Percentiles rank a stretch among this genome's conserved stretches.
phyloP scores from a whole-genome alignment of 2,797 vertebrate genomes.

The Crocodylus rhombifer region DNA sequence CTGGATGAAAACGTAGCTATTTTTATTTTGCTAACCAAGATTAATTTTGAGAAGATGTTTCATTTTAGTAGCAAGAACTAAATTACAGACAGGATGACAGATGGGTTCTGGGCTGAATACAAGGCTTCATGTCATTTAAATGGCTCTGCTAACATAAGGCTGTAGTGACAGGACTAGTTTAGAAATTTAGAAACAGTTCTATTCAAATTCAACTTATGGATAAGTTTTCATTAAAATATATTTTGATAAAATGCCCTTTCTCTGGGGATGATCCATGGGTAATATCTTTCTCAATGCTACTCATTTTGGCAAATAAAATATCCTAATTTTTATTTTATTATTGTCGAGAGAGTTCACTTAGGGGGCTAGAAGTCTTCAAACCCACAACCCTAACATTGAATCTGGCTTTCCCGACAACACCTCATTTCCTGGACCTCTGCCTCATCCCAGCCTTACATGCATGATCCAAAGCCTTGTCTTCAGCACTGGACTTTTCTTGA shows the following conservation, averaged over 20 bases:
- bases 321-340: background rate
- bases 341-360: background rate
- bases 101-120: constrained; percentile 30
- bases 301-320: background rate
- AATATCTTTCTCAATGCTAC: background rate
- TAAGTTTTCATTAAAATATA: constrained; percentile 13
- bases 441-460: background rate
- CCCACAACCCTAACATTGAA: background rate
- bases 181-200: background rate
- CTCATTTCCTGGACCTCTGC: background rate
- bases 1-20: constrained; percentile 30
- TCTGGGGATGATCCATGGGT: background rate
- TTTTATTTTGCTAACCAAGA: background rate
- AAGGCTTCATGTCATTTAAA: constrained; percentile 28
- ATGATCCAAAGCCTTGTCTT: background rate
- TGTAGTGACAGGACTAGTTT: background rate
- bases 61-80: constrained; percentile 40
- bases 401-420: background rate
- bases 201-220: constrained; percentile 12
- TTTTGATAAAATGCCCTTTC: background rate
- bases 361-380: background rate
- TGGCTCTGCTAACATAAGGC: constrained; percentile 20
- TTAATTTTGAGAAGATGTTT: constrained; percentile 62
- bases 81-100: constrained; percentile 53
- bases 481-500: background rate